These are phyloP conservation scores for Drosophila pseudoobscura DNA, from an alignment of 1,140 invertebrate genomes.

Conservation along the genomic window DNA sequence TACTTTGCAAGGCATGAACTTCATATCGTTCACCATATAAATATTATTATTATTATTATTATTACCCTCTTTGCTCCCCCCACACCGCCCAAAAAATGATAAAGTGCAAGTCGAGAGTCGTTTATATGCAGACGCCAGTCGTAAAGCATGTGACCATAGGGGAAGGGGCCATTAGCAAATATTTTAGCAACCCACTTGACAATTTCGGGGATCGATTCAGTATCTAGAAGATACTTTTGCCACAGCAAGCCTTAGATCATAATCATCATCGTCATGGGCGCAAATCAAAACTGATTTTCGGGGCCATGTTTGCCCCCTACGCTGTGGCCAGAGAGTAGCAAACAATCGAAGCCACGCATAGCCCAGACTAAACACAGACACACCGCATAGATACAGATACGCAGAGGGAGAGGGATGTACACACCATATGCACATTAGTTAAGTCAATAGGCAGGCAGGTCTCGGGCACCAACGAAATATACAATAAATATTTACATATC, in stretches of 20 bases:
- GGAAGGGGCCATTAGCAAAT: slow-evolving; percentile 68
- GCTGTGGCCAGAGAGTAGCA: slow-evolving; percentile 29
- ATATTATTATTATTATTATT: slow-evolving; percentile 77
- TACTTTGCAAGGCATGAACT: slow-evolving; percentile 53
- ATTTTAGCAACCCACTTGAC: slow-evolving; percentile 41
- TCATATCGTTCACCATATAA: slow-evolving; percentile 77
- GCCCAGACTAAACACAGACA: slow-evolving; percentile 2
- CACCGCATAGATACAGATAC: slow-evolving; percentile 3
- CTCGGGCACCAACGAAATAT: slow-evolving; percentile 55
- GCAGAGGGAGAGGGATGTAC: too few relatives aligned
- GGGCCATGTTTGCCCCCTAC: slow-evolving; percentile 36
- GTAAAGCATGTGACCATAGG: slow-evolving; percentile 32
- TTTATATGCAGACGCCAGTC: slow-evolving; percentile 46
- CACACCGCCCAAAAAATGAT: slow-evolving; percentile 32
- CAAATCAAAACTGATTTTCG: slow-evolving; percentile 44
- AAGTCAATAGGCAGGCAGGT: slow-evolving; percentile 64
- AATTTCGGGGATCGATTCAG: not conserved
- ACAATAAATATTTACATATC: slow-evolving; percentile 81
- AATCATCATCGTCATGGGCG: slow-evolving; percentile 13
- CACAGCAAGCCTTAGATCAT: slow-evolving; percentile 10
- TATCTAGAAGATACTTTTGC: not conserved
- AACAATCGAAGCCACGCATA: slow-evolving; percentile 27
- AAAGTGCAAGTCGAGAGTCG: slow-evolving; percentile 59
- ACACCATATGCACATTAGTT: slow-evolving; percentile 62
- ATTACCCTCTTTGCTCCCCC: slow-evolving; percentile 47